Percentiles rank a stretch among this genome's conserved stretches.
These are phyloP conservation scores for Larimichthys crocea DNA, from an alignment of 2,113 vertebrate genomes.

Conservation along the genomic window DNA sequence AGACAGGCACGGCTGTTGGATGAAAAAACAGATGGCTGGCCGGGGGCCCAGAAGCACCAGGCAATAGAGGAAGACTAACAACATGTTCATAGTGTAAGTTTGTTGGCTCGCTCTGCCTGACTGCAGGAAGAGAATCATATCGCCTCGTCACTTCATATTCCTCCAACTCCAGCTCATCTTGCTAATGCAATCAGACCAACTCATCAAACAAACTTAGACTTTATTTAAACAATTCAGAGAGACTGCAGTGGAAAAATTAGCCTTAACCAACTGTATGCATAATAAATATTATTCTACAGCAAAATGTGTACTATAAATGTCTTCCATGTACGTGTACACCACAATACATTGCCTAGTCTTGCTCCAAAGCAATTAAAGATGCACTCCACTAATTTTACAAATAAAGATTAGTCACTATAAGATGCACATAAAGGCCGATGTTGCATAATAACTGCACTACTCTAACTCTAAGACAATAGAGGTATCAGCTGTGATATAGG, in stretches of 20 bases:
- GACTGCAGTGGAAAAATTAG: not conserved
- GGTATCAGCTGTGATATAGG: not conserved
- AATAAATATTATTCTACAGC: not conserved
- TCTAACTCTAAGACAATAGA: not conserved
- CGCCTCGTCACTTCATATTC: constrained; percentile 4
- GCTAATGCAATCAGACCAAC: not conserved
- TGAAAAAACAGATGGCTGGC: constrained; percentile 64
- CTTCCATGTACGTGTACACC: not conserved
- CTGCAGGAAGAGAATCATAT: constrained; percentile 18
- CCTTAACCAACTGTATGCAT: not conserved
- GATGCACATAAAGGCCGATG: too few relatives aligned
- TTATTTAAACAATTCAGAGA: not conserved
- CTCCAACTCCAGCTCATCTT: not conserved
- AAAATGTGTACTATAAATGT: not conserved
- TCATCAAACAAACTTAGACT: not conserved
- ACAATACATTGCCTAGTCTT: not conserved
- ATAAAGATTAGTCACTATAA: not conserved
- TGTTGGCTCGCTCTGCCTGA: not conserved
- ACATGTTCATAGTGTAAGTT: constrained; percentile 19
- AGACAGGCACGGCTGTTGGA: constrained; percentile 49
- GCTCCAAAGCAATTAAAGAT: not conserved
- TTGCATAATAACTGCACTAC: not conserved
- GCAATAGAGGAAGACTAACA: constrained; percentile 45
- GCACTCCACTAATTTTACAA: too few relatives aligned
- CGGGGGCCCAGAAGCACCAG: constrained; percentile 46